Percentiles rank a stretch among this genome's conserved stretches.
These are phyloP conservation scores for Ecdyonurus torrentis DNA, from an alignment of 2,888 invertebrate genomes.

Conservation along the genomic window DNA sequence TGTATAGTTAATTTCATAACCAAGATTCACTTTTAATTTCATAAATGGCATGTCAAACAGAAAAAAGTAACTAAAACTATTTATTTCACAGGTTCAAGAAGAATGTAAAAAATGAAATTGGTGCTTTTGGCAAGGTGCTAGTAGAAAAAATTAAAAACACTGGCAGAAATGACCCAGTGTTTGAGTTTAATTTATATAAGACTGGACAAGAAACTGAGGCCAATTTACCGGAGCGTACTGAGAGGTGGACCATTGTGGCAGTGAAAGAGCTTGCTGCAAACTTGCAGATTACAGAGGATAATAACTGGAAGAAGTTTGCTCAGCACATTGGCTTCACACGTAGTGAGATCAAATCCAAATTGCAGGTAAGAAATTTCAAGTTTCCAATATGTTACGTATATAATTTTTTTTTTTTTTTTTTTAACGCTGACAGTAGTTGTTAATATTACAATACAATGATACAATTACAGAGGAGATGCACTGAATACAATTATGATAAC, in stretches of 20 bases:
- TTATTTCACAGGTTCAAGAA: slow-evolving; percentile 16
- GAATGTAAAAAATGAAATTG: slow-evolving; percentile 16
- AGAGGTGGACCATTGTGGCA: slow-evolving; percentile 18
- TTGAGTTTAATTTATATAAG: slow-evolving; percentile 20
- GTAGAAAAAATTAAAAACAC: slow-evolving; percentile 15
- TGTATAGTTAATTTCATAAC: no score
- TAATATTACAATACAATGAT: no score
- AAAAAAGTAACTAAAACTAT: no score
- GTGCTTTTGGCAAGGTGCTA: slow-evolving; percentile 20
- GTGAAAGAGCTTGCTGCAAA: slow-evolving; percentile 18
- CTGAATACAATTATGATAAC: no score
- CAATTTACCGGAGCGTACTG: slow-evolving; percentile 11
- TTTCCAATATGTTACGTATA: no score
- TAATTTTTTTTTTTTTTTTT: no score
- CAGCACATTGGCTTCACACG: slow-evolving; percentile 20
- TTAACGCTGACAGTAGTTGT: no score
- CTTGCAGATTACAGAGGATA: slow-evolving; percentile 18
- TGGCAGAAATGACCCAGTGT: slow-evolving; percentile 16
- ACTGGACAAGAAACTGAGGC: slow-evolving; percentile 10
- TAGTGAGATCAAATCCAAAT: slow-evolving; percentile 18
- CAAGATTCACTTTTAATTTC: no score
- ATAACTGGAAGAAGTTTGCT: slow-evolving; percentile 21
- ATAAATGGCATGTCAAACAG: no score
- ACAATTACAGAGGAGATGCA: no score
- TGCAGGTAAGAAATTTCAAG: no score